Evolutionary conservation across 2,888 invertebrate species (phyloP), one percentile per base, ranked within the genome.

Genomic region (Stenchaetothrips biformis): DNA sequence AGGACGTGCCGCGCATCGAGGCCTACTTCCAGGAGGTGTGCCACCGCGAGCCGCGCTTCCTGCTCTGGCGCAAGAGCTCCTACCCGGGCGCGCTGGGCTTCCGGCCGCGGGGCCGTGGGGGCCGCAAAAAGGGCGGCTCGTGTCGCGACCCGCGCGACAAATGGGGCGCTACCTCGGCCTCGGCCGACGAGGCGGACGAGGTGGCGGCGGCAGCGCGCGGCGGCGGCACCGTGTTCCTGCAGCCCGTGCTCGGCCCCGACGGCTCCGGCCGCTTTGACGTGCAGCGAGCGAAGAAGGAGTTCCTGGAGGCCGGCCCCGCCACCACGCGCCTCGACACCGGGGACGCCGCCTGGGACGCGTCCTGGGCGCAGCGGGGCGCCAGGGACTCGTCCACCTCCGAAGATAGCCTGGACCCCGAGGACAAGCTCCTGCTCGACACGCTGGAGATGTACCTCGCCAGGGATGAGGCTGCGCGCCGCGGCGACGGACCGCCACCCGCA

Each of bases 1-100:
- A 95, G 85, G 94, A 94, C 85, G 89, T 95, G 81, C 92, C 94
- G 3, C 92, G 92, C 83, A 92, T 95, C 83, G 95, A 95, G 85
- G 92, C 93, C 47, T 93, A 95, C 86, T 96, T 95, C 86, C 94
- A 95, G 85, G 92, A 94, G 81, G 91, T 95, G 8, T 95, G 95
- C 86, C 90, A 91, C 81, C 90, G 90, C 82, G 95, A 95, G 85
- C 92, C 93, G 0, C 89, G 92, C 80, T 95, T 95, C 84, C 87
- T 95, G 79, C 87, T 95, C 0, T 95, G 95, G 94, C 89, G 95
- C 81, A 95, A 95, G 86, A 91, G 93, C 81, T 94, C 94, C 0
- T 95, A 94, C 86, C 95, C 95, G 0, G 93, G 93, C 0, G 92
- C 92, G 18, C 85, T 93, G 77, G 88, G 88, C 0, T 88, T 90